Conservation (phyloP, 2,888 invertebrate genomes). For the Hypena proboscidalis region DNA sequence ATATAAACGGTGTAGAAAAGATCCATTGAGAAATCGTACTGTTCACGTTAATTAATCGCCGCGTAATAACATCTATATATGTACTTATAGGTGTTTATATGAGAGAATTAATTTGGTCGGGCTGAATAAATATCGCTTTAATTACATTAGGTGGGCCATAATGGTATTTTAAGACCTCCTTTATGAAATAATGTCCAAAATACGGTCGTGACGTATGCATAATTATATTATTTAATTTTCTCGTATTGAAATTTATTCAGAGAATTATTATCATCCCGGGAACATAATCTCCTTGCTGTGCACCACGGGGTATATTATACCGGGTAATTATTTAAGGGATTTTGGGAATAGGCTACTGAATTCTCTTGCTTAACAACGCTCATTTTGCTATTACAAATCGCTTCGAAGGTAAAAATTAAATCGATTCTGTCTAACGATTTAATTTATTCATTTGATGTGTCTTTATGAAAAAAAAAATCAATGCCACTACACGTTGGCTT, state of each 20-base stretch:
- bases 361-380: too few species aligned
- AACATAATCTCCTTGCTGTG: not conserved
- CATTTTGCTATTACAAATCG: too few species aligned
- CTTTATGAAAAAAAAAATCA: too few species aligned
- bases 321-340: not conserved
- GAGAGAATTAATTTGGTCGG: conserved; percentile 26
- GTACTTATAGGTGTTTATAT: conserved; percentile 28
- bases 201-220: not conserved
- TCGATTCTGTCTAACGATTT: too few species aligned
- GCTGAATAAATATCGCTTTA: conserved; percentile 33
- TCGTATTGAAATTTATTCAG: conserved; percentile 1
- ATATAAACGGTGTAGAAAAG: too few species aligned
- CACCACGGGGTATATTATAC: not conserved
- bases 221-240: not conserved
- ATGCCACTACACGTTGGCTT: too few species aligned
- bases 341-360: not conserved
- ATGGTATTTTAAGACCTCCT: conserved; percentile 26
- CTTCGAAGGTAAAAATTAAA: too few species aligned
- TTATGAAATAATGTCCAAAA: conserved; percentile 22
- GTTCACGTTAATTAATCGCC: too few species aligned
- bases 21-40: too few species aligned
- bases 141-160: conserved; percentile 33
- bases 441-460: too few species aligned
- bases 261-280: not conserved
- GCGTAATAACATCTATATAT: not conserved